Conservation (phyloP, 2,113 vertebrate species). For the Agapornis roseicollis region DNA sequence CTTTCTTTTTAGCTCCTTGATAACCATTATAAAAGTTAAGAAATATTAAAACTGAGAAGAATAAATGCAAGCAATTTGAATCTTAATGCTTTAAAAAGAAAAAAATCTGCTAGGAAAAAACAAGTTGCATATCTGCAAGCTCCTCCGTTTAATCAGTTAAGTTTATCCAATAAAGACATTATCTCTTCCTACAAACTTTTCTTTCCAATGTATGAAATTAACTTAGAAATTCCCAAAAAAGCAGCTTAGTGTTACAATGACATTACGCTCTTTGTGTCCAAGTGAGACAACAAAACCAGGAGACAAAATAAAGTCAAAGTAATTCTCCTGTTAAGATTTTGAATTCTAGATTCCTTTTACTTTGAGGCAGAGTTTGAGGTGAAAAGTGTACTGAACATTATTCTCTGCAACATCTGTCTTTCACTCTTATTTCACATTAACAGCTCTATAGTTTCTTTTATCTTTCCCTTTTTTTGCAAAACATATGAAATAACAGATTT, state of each 20-base stretch:
- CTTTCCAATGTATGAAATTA: not conserved
- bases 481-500: rapidly evolving
- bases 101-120: not conserved
- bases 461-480: not conserved
- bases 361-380: not conserved
- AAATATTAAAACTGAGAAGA: not conserved
- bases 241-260: not conserved
- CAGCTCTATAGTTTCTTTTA: not conserved
- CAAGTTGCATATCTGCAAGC: not conserved
- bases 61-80: not conserved
- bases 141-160: not conserved
- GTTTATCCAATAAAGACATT: not conserved
- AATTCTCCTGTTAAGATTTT: not conserved
- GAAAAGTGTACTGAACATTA: not conserved
- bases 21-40: not conserved
- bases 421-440: not conserved
- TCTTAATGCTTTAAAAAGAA: not conserved
- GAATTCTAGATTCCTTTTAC: not conserved
- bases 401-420: not conserved
- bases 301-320: not conserved
- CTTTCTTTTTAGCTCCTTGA: not conserved
- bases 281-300: not conserved
- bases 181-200: not conserved
- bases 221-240: not conserved
- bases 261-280: not conserved